Evolutionary conservation across 2,888 invertebrate genomes (phyloP), one percentile per base, ranked within the genome.

Genomic region (Elegia similella): DNA sequence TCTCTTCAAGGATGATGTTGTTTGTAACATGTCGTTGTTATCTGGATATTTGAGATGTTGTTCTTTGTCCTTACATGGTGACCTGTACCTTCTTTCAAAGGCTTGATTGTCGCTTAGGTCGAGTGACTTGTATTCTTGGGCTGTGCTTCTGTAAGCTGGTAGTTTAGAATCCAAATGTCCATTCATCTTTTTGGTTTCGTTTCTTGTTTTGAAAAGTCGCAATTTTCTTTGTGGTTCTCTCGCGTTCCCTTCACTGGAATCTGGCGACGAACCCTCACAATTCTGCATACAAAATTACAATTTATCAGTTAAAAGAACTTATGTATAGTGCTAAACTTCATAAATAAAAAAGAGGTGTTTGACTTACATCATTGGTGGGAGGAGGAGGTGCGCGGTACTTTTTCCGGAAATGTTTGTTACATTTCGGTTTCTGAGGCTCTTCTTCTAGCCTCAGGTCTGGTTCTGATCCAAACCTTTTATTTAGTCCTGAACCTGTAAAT

Each of bases 371-470:
- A 72, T 80, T 74, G 44, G 69, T 75, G 59, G 87, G 92, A 57
- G 95, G 95, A 59, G 94, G 93, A 15, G 95, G 95, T 2, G 96
- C 96, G 88, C 94, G 93, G 76, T 96, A 95, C 82, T 96, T 96
- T 78, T 96, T 95, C 70, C 95, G 95, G 72, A 95, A 95, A 58
- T 93, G 93, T 81, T 87, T 88, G 60, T 83, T 82, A 65, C 70
- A 78, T 75, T 76, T 82, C 59, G 75, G 68, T 59, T 86, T 86
- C 54, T 84, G 77, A 60, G 73, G 82, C 63, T 90, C 89, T 61
- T 91, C 87, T 73, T 88, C 86, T 63, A 81, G 74, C 44, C 91
- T 81, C 42, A 96, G 84, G 80, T 96, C 95, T 15, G 96, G 96
- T 75, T 95, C 96, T 53, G 95, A 96, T 53, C 94, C 95, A 78